phyloP scores from a whole-genome alignment of 1,140 invertebrate species.

The Drusus annulatus region DNA sequence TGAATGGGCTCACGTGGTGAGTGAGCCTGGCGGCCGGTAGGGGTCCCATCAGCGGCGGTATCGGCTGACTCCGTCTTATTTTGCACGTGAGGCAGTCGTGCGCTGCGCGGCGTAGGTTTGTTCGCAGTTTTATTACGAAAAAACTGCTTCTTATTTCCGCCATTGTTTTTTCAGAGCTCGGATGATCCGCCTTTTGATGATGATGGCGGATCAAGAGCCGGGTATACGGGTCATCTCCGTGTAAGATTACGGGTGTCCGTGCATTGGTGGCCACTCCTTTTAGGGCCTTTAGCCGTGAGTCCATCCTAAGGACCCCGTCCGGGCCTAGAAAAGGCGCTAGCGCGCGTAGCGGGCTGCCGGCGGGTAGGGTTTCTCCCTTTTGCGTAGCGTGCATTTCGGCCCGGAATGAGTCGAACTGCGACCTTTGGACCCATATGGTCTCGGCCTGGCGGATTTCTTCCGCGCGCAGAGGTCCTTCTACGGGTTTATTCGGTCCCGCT shows the following conservation, averaged over 20 bases:
- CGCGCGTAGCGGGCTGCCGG: not conserved
- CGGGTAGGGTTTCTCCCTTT: not conserved
- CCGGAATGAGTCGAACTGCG: not conserved
- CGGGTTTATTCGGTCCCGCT: slow-evolving; percentile 46
- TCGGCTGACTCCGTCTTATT: not conserved
- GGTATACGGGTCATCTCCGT: slow-evolving; percentile 14
- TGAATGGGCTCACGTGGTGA: not conserved
- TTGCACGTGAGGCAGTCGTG: not conserved
- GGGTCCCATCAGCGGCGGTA: not conserved
- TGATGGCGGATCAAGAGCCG: not conserved
- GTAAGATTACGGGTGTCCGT: not conserved
- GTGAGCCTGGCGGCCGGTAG: not conserved
- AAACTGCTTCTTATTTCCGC: not conserved
- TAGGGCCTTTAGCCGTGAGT: not conserved
- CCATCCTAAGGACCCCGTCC: not conserved
- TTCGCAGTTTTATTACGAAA: not conserved
- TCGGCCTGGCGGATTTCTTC: not conserved
- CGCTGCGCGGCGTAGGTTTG: not conserved
- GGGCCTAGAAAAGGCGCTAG: not conserved
- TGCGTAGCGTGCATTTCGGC: not conserved
- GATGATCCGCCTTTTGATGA: not conserved
- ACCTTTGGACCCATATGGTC: not conserved
- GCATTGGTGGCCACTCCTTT: not conserved
- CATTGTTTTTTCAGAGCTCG: not conserved
- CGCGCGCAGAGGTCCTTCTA: slow-evolving; percentile 56